phyloP scores from a whole-genome alignment of 2,888 invertebrate genomes.

The Oscheius sp. region DNA sequence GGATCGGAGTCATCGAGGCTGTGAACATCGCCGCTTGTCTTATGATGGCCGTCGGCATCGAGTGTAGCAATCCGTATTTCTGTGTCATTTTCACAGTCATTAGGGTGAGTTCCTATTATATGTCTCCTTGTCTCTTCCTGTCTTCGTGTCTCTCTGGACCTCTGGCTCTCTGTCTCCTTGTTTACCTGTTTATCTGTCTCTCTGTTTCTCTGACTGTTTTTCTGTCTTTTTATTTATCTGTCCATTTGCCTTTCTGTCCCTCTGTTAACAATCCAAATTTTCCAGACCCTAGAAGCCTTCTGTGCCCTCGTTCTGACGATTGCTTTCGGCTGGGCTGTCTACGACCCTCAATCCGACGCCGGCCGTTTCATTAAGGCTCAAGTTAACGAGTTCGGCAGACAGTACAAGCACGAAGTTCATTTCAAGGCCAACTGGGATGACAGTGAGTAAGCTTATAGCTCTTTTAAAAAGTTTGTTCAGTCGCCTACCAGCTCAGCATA shows the following conservation, averaged over 20 bases:
- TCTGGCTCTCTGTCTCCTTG: too few species aligned
- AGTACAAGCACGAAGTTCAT: conserved; percentile 3
- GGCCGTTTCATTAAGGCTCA: conserved; percentile 11
- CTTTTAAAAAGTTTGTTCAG: conserved; percentile 5
- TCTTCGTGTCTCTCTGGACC: too few species aligned
- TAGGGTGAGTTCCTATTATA: conserved; percentile 41
- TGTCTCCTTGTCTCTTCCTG: too few species aligned
- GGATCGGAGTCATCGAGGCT: conserved; percentile 29
- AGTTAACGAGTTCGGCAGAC: neutral
- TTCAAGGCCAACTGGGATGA: conserved; percentile 30
- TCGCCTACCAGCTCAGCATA: conserved; percentile 28
- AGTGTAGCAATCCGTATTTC: conserved; percentile 44
- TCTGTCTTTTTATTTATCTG: too few species aligned
- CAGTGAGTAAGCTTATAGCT: conserved; percentile 4
- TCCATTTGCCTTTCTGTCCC: too few species aligned
- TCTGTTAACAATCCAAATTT: neutral
- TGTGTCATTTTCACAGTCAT: conserved; percentile 52
- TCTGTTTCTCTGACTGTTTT: too few species aligned
- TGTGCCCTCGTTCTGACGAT: conserved; percentile 26
- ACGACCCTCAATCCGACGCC: conserved; percentile 31
- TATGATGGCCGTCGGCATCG: conserved; percentile 47
- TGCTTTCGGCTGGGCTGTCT: conserved; percentile 40
- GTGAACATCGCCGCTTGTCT: conserved; percentile 38
- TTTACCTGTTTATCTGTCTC: too few species aligned
- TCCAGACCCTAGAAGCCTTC: conserved; percentile 49